These are phyloP conservation scores for Betta splendens DNA, from an alignment of 2,797 vertebrate genomes.

Conservation along the genomic window DNA sequence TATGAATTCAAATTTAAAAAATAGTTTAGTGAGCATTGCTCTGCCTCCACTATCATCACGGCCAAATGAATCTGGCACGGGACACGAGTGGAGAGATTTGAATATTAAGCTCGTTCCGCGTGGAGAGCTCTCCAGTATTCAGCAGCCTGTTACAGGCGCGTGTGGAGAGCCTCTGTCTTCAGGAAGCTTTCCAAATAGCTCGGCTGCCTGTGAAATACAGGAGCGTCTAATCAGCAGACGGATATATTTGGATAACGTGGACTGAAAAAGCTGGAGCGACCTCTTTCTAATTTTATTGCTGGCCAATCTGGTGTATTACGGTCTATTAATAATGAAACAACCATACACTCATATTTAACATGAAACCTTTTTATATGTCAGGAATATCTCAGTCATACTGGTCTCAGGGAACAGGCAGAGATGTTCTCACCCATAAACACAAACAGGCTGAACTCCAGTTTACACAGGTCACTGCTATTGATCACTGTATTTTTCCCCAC, in stretches of 20 bases:
- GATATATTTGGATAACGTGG: not conserved
- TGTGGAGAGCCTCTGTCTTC: not conserved
- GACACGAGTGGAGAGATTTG: conserved; percentile 17
- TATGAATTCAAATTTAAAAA: conserved; percentile 46
- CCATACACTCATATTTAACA: conserved; percentile 11
- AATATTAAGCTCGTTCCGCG: conserved; percentile 32
- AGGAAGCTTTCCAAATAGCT: conserved; percentile 1
- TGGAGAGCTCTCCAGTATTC: conserved; percentile 8
- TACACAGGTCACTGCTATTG: conserved; percentile 20
- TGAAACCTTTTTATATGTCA: conserved; percentile 15
- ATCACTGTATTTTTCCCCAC: conserved; percentile 21
- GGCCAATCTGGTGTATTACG: too few species aligned
- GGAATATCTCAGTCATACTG: not conserved
- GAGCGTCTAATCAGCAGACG: conserved; percentile 9
- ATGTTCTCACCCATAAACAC: conserved; percentile 19
- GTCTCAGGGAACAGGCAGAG: conserved; percentile 4
- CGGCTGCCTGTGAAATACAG: conserved; percentile 22
- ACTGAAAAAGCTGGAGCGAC: not conserved
- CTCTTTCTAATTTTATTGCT: not conserved
- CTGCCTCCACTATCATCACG: conserved; percentile 9
- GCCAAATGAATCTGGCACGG: conserved; percentile 10
- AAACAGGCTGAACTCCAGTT: conserved; percentile 8
- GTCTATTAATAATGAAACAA: conserved; percentile 16
- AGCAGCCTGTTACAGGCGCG: conserved; percentile 21
- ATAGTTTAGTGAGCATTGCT: conserved; percentile 24